Percentiles rank a stretch among this genome's conserved stretches.
Conservation (phyloP, 2,797 vertebrate species). For the Coreius guichenoti region DNA sequence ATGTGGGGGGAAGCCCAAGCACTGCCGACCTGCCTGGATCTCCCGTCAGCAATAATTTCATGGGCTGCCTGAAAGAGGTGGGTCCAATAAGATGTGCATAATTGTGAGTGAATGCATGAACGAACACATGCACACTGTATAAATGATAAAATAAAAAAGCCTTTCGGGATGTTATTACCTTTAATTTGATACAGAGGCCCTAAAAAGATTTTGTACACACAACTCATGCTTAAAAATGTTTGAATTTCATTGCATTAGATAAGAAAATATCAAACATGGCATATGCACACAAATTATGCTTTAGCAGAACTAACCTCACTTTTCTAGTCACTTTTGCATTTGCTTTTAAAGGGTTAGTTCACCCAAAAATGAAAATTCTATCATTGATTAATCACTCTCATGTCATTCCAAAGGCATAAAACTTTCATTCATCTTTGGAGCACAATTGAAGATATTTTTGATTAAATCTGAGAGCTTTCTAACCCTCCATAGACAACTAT, state of each 20-base stretch:
- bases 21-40: conserved; percentile 97
- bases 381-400: no score
- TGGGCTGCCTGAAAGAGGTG: conserved; percentile 99
- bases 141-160: not conserved
- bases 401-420: no score
- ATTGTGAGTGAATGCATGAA: not conserved
- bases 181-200: not conserved
- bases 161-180: not conserved
- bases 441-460: no score
- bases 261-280: not conserved
- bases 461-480: no score
- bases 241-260: not conserved
- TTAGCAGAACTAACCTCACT: not conserved
- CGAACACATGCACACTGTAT: not conserved
- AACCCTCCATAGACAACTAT: no score
- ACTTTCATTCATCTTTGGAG: no score
- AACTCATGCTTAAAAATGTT: not conserved
- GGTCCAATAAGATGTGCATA: conserved; percentile 54
- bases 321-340: not conserved
- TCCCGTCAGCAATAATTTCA: conserved; percentile 99
- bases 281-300: not conserved
- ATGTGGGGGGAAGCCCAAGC: conserved; percentile 98
- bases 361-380: no score
- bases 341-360: not conserved
- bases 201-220: not conserved